phyloP scores from a whole-genome alignment of 2,113 vertebrate genomes.

The Benitochromis conjunctus region DNA sequence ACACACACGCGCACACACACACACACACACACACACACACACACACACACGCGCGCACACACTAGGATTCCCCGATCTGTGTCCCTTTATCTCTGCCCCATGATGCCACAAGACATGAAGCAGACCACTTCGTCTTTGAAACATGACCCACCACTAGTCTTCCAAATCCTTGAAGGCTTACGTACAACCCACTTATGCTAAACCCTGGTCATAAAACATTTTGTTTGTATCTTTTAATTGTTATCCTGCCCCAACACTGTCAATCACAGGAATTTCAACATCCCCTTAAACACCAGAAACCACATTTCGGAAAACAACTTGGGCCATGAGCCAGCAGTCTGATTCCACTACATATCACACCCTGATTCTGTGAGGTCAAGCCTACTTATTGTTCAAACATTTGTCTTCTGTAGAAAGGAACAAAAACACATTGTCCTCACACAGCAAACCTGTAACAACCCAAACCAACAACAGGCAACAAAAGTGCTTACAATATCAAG shows the following conservation, averaged over 20 bases:
- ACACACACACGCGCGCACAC: not conserved
- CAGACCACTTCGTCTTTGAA: constrained; percentile 58
- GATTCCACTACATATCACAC: constrained; percentile 32
- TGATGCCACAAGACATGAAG: constrained; percentile 41
- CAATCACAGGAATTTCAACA: constrained; percentile 35
- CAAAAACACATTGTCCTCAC: not conserved
- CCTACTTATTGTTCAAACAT: not conserved
- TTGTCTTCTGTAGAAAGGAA: constrained; percentile 16
- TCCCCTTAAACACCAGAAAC: constrained; percentile 4
- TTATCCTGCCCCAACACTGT: not conserved
- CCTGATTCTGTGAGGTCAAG: constrained; percentile 14
- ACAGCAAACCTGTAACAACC: not conserved
- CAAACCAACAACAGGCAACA: not conserved
- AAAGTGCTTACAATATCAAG: not conserved
- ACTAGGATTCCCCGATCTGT: not conserved
- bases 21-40: not conserved
- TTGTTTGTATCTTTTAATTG: constrained; percentile 39
- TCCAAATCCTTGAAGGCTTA: constrained; percentile 43
- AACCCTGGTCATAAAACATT: constrained; percentile 55
- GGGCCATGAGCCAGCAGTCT: not conserved
- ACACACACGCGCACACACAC: not conserved
- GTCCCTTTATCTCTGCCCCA: not conserved
- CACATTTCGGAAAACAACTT: constrained; percentile 7
- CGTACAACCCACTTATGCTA: constrained; percentile 22
- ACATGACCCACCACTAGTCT: constrained; percentile 26